phyloP scores from a whole-genome alignment of 2,797 vertebrate species.

The Microchirus variegatus region DNA sequence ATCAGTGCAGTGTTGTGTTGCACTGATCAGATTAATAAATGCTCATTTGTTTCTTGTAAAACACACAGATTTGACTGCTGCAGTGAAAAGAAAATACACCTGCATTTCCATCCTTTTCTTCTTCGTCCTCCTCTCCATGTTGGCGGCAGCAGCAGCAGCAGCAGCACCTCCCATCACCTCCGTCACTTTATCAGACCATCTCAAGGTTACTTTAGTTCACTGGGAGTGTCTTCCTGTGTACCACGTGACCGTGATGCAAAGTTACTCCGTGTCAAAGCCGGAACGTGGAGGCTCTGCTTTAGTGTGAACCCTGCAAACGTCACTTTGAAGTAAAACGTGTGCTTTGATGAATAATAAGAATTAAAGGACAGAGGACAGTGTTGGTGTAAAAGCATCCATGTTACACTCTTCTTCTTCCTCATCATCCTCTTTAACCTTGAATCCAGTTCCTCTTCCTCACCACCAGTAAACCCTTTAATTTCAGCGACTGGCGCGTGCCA shows the following conservation, averaged over 20 bases:
- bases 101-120: background rate
- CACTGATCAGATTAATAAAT: no score
- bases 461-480: slow-evolving; percentile 24
- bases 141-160: background rate
- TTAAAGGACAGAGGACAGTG: no score
- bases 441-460: slow-evolving; percentile 20
- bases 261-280: slow-evolving; percentile 63
- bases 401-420: background rate
- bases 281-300: background rate
- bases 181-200: slow-evolving; percentile 43
- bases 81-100: background rate
- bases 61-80: no score
- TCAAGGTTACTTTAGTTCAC: slow-evolving; percentile 79
- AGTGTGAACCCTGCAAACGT: slow-evolving; percentile 33
- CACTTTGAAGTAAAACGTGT: background rate
- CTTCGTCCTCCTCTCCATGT: background rate
- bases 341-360: no score
- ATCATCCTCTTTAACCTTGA: slow-evolving; percentile 47
- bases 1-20: no score
- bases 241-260: slow-evolving; percentile 67
- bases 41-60: no score
- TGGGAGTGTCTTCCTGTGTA: slow-evolving; percentile 57
- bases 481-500: slow-evolving; percentile 34
- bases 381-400: background rate
- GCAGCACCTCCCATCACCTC: slow-evolving; percentile 3